Base-by-base conservation (phyloP, 2,888 invertebrate species). In the Phortica magna region DNA sequence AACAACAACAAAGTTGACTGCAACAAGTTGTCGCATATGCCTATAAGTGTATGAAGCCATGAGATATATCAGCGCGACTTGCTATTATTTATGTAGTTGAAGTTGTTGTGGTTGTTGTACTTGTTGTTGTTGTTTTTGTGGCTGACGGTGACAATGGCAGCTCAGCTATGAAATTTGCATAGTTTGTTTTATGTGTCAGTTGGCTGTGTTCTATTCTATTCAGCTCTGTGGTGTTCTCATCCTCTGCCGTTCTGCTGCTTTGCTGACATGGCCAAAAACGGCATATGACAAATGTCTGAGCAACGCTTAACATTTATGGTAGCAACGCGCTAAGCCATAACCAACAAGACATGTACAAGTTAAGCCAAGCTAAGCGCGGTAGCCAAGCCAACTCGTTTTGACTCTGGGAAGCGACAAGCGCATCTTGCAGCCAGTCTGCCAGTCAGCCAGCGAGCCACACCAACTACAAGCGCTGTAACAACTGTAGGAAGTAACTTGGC, bases 81-180 rank as follows among this genome's bases (percentile, higher is more conserved):
- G 83, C 83, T 87, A 85, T 87, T 86, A 83, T 84, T 84, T 59
- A 19, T 59, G 57, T 59, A 59, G n/a, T 17, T 59, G 17, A 7
- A 59, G 85, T 83, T 83, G 83, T 87, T 79, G 84, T 76, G 80
- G 80, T 74, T 7, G 75, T 41, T 75, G 67, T 61, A n/a, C 48
- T 71, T 80, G 39, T 76, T 77, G 76, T 17, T 72, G 74, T 61
- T 73, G 67, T 42, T 70, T 74, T 57, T 73, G 12, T n/a, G n/a
- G 31, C 31, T 31, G 31, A 31, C 31, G 31, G 31, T 31, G 31
- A 31, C 31, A 31, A 31, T 31, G 76, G 19, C 39, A n/a, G 76
- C 80, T 76, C 76, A 80, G 74, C 78, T 78, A 78, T 43, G 64
- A 77, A 73, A 59, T 48, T 81, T 78, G 79, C 73, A 77, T 31